phyloP scores from a whole-genome alignment of 2,797 vertebrate genomes.

The Onychomys leucogaster region DNA sequence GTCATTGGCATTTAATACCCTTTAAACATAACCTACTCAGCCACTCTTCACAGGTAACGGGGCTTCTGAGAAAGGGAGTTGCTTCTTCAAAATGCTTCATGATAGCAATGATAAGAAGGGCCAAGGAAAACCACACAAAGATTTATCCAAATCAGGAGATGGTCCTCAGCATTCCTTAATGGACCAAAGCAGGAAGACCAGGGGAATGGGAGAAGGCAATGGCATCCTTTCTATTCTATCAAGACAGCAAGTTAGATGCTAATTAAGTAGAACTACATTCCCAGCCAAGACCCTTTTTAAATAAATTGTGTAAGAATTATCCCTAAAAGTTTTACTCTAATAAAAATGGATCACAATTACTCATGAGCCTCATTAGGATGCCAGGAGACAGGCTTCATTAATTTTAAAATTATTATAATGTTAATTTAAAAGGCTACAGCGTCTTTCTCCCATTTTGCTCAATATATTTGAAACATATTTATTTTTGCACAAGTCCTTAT shows the following conservation, averaged over 20 bases:
- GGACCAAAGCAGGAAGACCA: not conserved
- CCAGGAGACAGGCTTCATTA: not conserved
- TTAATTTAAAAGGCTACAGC: slow-evolving; percentile 37
- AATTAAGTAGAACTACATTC: not conserved
- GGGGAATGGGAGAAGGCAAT: not conserved
- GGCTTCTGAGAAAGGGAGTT: not conserved
- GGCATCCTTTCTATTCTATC: not conserved
- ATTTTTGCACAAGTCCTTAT: not conserved
- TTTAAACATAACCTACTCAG: not conserved
- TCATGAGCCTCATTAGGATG: not conserved
- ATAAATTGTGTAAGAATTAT: not conserved
- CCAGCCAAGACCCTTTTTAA: slow-evolving; percentile 23
- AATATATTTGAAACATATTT: slow-evolving; percentile 17
- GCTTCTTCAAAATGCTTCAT: not conserved
- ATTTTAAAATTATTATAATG: slow-evolving; percentile 55
- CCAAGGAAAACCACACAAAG: not conserved
- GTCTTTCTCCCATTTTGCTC: slow-evolving; percentile 52
- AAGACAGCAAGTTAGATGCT: not conserved
- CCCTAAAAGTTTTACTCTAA: slow-evolving; percentile 40
- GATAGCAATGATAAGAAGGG: not conserved
- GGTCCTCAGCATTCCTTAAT: not conserved
- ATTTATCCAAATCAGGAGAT: not conserved
- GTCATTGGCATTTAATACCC: slow-evolving; percentile 13
- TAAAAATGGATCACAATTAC: not conserved
- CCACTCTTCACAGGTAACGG: slow-evolving; percentile 58